Base-by-base conservation (phyloP, 1,140 invertebrate genomes). In the Drosophila prosaltans region DNA sequence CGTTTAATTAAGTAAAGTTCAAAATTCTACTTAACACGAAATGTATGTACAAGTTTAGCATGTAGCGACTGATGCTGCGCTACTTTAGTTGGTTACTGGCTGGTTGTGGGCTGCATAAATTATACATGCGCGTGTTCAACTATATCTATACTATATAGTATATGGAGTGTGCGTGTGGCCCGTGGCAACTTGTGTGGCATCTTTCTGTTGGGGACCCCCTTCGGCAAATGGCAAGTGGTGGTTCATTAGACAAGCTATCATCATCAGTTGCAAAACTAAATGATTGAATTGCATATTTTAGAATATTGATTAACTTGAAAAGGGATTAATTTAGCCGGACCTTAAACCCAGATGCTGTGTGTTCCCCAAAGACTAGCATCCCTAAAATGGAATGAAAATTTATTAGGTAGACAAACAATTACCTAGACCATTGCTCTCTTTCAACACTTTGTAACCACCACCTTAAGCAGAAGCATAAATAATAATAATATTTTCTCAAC, bases 1-100 rank as follows among this genome's bases (percentile, higher is more conserved):
- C 67, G 73, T 80, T 73, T 80, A 88, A 88, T 88, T 88, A 88
- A 88, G 83, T 74, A 73, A 74, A 86, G 80, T 82, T 82, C 80
- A 88, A 88, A 88, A 80, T 88, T 80, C 76, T 74, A 65, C 69
- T 83, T 72, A 82, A 65, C 65, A 68, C 59, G 60, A 58, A 81
- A 71, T 48, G 75, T 48, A 72, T 71, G 71, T 75, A 39, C 30
- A 10, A 39, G 32, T 32, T 21, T n/a, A 39, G 32, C 32, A 32
- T 36, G 32, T 36, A 21, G 11, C 16, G 28, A 7, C 55, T 68
- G 71, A 78, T 66, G 40, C n/a, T 70, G 43, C 69, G 40, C n/a
- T 70, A 40, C 72, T 78, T 11, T 55, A 43, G 64, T 55, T 66
- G 51, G 39, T 32, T 32, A 26, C 24, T 58, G 64, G 68, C 55